Evolutionary conservation across 1,140 invertebrate genomes (phyloP), one percentile per base, ranked within the genome.

Genomic region (Paraescarpia echinospica): DNA sequence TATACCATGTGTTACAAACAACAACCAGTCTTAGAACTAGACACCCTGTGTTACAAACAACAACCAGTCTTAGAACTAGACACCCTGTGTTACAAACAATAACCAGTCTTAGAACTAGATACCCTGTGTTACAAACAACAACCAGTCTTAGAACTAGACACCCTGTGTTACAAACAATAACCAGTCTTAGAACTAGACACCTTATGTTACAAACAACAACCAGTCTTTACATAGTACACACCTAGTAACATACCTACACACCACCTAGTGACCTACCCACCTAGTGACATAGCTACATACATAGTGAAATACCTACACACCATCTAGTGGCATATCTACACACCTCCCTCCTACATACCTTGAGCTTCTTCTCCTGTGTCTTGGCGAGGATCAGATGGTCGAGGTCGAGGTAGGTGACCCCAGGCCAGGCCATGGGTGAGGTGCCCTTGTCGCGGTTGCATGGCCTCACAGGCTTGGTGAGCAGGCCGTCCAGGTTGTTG

Each of bases 331-430:
- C 22, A 77, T 31, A 27, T 27, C 59, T 22, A 77, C 22, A 77
- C 59, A 77, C 27, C 59, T 77, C 59, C 59, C 22, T 77, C 59
- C 9, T 77, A 90, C 91, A 35, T 92, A 94, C 94, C 92, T 93
- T 92, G 35, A 93, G 41, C 22, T 88, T 93, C 77, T 95, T 94
- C 93, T 93, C 94, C 92, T 94, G 93, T 18, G 96, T 95, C 92
- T 95, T 95, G 33, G 93, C 92, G 27, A 96, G 91, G 89, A 96
- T 94, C 48, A 95, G 94, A 88, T 95, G 94, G 34, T 96, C 95
- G 34, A 96, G 94, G 77, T 96, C 95, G n/a, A 95, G 94, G 91
- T 95, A 95, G 1, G 96, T 96, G 90, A 97, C 95, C 14, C 96
- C 96, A 92, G 96, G 94, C 93, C 96, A 96, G n/a, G 95, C 95